phyloP scores from a whole-genome alignment of 2,888 invertebrate genomes.

The Synanthedon vespiformis region DNA sequence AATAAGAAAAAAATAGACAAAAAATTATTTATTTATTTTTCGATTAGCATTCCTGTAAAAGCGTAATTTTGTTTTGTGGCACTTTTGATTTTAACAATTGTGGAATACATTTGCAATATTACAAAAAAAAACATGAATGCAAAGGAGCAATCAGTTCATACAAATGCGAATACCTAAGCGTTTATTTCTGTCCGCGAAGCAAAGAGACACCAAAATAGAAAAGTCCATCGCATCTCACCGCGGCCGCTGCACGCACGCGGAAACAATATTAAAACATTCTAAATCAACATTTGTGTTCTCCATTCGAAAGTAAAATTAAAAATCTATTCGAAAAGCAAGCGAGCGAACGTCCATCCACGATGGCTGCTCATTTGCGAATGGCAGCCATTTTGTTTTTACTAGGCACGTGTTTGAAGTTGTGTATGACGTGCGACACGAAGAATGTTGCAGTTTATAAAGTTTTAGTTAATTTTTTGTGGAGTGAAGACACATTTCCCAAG shows the following conservation, averaged over 20 bases:
- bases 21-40: no score
- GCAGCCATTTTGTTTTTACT: slow-evolving; percentile 50
- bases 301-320: slow-evolving; percentile 2
- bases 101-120: no score
- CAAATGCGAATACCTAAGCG: slow-evolving; percentile 20
- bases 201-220: slow-evolving; percentile 60
- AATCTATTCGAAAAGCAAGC: not conserved
- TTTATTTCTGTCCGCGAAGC: slow-evolving; percentile 57
- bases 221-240: slow-evolving; percentile 52
- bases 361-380: slow-evolving; percentile 33
- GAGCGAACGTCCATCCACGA: slow-evolving; percentile 24
- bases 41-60: no score
- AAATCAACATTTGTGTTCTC: not conserved
- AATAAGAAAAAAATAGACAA: no score
- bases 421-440: slow-evolving; percentile 75
- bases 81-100: no score
- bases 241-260: slow-evolving; percentile 43
- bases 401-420: slow-evolving; percentile 14
- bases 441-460: slow-evolving; percentile 89
- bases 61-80: no score
- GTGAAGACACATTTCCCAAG: slow-evolving; percentile 87
- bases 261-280: slow-evolving; percentile 17
- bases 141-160: slow-evolving; percentile 27
- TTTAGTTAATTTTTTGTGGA: slow-evolving; percentile 88
- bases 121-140: slow-evolving; percentile 18